These are phyloP conservation scores for Pocillopora damicornis DNA, from an alignment of 64 coral and sea anemone genomes.

Conservation along the genomic window DNA sequence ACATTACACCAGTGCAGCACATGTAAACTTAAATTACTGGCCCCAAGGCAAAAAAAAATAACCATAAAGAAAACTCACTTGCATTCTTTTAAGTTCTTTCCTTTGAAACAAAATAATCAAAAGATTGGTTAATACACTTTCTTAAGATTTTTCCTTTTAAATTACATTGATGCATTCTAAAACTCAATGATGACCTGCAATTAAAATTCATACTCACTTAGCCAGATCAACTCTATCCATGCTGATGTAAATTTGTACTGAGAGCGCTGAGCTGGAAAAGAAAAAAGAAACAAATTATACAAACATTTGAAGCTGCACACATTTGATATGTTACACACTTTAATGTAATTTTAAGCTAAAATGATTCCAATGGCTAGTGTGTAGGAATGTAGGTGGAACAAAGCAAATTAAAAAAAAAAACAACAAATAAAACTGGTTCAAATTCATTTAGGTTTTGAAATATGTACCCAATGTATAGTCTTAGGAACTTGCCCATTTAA, in stretches of 20 bases:
- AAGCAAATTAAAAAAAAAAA: no score
- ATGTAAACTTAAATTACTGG: no score
- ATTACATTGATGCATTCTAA: background rate
- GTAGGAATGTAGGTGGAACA: no score
- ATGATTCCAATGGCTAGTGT: no score
- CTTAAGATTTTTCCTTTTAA: no score
- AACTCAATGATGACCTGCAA: background rate
- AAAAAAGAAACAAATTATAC: background rate
- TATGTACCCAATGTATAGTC: no score
- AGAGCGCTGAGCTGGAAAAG: constrained; percentile 68
- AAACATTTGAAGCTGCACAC: background rate
- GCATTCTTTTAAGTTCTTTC: constrained; percentile 95
- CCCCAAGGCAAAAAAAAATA: background rate
- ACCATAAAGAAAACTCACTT: constrained; percentile 38
- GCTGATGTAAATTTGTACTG: constrained; percentile 87
- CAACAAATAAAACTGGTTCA: no score
- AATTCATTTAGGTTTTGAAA: no score
- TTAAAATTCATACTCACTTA: constrained; percentile 56
- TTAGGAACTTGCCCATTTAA: no score
- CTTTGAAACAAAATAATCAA: constrained; percentile 47
- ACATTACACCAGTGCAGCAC: no score
- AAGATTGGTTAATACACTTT: background rate
- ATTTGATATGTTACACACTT: background rate
- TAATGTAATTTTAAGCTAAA: background rate
- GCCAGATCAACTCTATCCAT: constrained; percentile 98